Base-by-base conservation (phyloP, 2,888 invertebrate species). In the Dexiosoma caninum region DNA sequence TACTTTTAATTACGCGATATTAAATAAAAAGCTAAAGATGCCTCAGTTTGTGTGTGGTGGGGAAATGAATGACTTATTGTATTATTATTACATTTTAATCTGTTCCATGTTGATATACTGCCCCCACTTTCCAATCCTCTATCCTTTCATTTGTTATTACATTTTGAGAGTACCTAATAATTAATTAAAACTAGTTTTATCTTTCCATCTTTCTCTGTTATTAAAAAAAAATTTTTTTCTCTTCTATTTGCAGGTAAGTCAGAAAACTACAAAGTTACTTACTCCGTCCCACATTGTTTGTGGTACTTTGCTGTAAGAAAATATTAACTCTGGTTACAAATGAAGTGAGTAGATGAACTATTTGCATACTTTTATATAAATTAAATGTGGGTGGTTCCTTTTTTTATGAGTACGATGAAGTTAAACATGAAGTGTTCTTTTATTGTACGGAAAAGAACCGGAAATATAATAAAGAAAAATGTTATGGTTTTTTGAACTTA, bases 171-270 rank as follows among this genome's bases (percentile, higher is more conserved):
- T 53, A 14, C 66, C 23, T 71, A 37, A 59, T 69, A 70, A 80
- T 80, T 75, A 80, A 80, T 80, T 75, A 80, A 71, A 71, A 70
- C 16, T 59, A 59, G 44, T 66, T 69, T 66, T 49, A 49, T 66
- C 30, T 57, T 53, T 14, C 27, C 16, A 40, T 32, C 12, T 46
- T 30, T 1, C 3, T 8, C n/a, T n/a, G 3, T 21, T 72, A 16
- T 62, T 53, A 42, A 40, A 57, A 21, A 37, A 14, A 14, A n/a
- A 2, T 30, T 42, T 16, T 27, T 10, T 75, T 44, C 46, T 74
- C 12, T 51, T 75, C 37, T 70, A 44, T 53, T 74, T 80, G 2
- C 75, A 80, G 79, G 79, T 80, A 70, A 80, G 79, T 75, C 32
- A 49, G 4, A 64, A 59, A 49, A 60, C 5, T 10, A n/a, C 27